These are phyloP conservation scores for Periparus ater DNA, from an alignment of 2,797 vertebrate genomes.

Conservation along the genomic window DNA sequence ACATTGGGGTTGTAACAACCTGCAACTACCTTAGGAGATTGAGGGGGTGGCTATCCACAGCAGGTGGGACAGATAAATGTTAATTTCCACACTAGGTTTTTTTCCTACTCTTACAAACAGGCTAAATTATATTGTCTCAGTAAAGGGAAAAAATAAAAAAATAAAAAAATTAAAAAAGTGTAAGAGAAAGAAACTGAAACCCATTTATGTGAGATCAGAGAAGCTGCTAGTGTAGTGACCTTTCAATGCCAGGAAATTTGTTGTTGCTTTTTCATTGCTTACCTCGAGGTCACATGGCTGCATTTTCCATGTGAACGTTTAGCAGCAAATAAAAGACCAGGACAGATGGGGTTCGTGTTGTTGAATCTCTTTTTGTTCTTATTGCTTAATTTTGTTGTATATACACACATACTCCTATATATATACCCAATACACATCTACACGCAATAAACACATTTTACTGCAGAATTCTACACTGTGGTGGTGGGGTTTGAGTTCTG, in stretches of 20 bases:
- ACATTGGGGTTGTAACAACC: neutral
- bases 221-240: neutral
- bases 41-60: neutral
- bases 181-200: neutral
- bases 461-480: rapidly evolving
- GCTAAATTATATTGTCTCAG: neutral
- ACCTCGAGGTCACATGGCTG: neutral
- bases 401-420: no score
- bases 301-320: neutral
- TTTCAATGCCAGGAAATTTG: neutral
- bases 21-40: neutral
- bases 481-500: neutral
- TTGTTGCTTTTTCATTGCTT: neutral
- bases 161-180: neutral
- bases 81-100: neutral
- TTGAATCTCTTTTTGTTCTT: neutral
- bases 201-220: neutral
- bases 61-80: neutral
- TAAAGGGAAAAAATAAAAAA: neutral
- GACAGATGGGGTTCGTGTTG: neutral
- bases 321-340: neutral
- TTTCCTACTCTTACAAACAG: neutral
- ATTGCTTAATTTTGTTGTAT: neutral
- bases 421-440: rapidly evolving
- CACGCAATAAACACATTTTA: neutral